A percentile compares a stretch with the other conserved stretches of the same genome.
Evolutionary conservation across 2,888 invertebrate species (phyloP).

Genomic region (Loripinus fragilis): DNA sequence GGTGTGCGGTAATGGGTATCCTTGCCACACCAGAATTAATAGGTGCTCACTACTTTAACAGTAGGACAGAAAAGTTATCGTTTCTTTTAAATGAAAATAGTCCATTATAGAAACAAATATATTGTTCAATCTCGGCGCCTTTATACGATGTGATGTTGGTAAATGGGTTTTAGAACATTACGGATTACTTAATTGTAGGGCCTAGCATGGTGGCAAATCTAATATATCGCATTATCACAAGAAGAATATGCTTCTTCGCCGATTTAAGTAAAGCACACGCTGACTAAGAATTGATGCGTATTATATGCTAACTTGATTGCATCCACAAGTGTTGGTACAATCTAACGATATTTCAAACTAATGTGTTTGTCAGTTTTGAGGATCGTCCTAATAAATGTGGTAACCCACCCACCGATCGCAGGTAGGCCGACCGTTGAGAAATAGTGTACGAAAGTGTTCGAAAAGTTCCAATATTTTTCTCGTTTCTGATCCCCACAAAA

Average conservation of each 20-base stretch:
- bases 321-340: not conserved
- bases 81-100: constrained; percentile 43
- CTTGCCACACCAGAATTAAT: not conserved
- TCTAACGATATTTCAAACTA: not conserved
- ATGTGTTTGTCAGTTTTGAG: not conserved
- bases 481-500: too few relatives aligned
- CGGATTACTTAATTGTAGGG: constrained; percentile 38
- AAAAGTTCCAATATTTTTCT: too few relatives aligned
- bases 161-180: constrained; percentile 55
- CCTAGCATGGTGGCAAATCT: constrained; percentile 49
- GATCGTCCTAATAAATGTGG: too few relatives aligned
- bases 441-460: too few relatives aligned
- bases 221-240: constrained; percentile 43
- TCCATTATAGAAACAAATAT: constrained; percentile 50
- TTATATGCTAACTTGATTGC: constrained; percentile 6
- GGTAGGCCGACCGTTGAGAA: too few relatives aligned
- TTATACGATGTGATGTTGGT: constrained; percentile 51
- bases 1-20: constrained; percentile 39
- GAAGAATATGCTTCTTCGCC: constrained; percentile 29
- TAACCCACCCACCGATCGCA: too few relatives aligned
- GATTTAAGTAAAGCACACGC: constrained; percentile 5
- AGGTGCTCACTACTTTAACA: not conserved
- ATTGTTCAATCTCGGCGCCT: constrained; percentile 38
- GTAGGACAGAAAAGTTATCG: constrained; percentile 12
- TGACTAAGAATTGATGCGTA: constrained; percentile 7